Conservation (phyloP, 2,113 vertebrate species). For the Dryoscopus gambensis region DNA sequence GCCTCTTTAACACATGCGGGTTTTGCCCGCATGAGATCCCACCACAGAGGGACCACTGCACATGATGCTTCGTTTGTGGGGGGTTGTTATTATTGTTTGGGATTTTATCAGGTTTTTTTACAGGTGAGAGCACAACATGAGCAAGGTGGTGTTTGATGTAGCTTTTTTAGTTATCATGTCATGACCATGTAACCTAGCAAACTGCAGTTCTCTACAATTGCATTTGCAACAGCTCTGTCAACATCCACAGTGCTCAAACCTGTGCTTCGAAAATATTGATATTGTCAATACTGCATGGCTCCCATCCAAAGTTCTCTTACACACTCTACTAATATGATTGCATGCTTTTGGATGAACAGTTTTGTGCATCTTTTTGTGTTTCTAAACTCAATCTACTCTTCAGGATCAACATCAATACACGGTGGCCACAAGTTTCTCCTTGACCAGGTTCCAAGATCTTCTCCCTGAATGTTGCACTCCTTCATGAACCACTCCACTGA, state of each 20-base stretch:
- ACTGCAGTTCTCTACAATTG: background rate
- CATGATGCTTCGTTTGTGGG: background rate
- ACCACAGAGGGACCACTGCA: background rate
- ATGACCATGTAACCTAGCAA: fast-evolving
- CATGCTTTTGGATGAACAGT: background rate
- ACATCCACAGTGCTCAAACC: fast-evolving
- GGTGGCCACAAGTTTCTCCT: background rate
- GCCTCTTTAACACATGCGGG: slow-evolving; percentile 76
- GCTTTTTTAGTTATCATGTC: background rate
- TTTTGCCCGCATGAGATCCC: slow-evolving; percentile 51
- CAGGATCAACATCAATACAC: background rate
- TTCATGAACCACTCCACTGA: background rate
- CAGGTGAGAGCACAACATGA: fast-evolving
- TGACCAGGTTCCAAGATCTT: fast-evolving
- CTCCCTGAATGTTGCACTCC: fast-evolving
- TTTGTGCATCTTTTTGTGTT: background rate
- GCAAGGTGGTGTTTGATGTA: background rate
- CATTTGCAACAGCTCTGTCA: background rate
- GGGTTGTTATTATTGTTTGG: background rate
- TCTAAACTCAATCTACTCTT: background rate
- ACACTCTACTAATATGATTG: background rate
- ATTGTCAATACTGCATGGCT: background rate
- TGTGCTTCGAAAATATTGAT: background rate
- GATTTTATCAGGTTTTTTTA: background rate
- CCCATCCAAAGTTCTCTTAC: background rate